Evolutionary conservation across 2,888 invertebrate species (phyloP), one percentile per base, ranked within the genome.

Genomic region (Metallyticus violacea): DNA sequence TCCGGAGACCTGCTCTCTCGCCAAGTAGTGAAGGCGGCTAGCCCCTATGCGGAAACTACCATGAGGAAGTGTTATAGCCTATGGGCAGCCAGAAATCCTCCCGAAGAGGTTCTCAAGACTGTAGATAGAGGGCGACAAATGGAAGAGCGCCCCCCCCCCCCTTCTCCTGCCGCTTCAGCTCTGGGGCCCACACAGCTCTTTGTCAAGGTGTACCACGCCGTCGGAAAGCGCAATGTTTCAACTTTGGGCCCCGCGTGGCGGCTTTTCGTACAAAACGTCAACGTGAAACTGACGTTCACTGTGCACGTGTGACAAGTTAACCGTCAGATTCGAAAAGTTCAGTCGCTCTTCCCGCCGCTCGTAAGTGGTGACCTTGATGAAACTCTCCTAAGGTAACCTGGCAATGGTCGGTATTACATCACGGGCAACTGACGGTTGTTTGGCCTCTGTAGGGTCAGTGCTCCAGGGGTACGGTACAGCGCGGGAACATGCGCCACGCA

Each of bases 121-220:
- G 26, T 26, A 40, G 26, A 81, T 40, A 40, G 29, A 7, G 26
- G 15, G 27, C 30, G 81, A 29, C 40, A 62, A 62, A 62, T 62
- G 40, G 40, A 62, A 62, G 9, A 22, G 40, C 40, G 40, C 40
- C 40, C 40, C 40, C 27, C 79, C n/a, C 79, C 79, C 40, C 40
- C 40, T 22, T n/a, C 79, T 79, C 79, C 79, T 79, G 79, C 9
- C 26, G 9, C 79, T 2, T 22, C 79, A 79, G 27, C 26, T 27
- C 26, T 9, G 79, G 79, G 79, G 79, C 26, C 79, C 79, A 26
- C 79, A 77, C 40, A 62, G 40, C 83, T 77, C n/a, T 83, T 77
- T 83, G 83, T 83, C 77, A 83, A 76, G 76, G 82, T 28, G 77
- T 77, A 28, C 83, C 15, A 76, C 28, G 83, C 62, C 81, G 62